Evolutionary conservation across 2,797 vertebrate genomes (phyloP), one percentile per base, ranked within the genome.

Genomic region (Mionectes olivaceus): DNA sequence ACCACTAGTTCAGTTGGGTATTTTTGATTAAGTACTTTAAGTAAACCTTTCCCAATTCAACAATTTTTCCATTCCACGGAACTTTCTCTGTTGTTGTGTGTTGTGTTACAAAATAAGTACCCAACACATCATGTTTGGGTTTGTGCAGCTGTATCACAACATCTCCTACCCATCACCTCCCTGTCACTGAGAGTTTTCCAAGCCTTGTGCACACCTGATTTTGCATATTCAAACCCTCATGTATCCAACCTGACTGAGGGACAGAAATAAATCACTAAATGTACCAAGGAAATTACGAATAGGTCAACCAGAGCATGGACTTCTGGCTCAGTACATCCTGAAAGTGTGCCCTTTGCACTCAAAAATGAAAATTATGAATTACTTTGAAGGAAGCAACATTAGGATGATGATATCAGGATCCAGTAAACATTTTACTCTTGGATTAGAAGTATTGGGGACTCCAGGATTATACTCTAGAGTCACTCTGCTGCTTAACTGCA

Each of bases 361-460:
- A 50, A 64, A 82, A 16, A 13, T 13, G 6, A 27, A 41, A 88
- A 71, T 25, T 1, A 56, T 70, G 39, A 61, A 41, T 9, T 65
- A 77, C 75, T 91, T 82, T 49, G 46, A 63, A 95, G 9, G 39
- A 86, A 84, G 7, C 4, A 50, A 43, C 28, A 28, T n/a, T 33
- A 56, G 13, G 28, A 75, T 59, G 32, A 41, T 14, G 14, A 17
- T n/a, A 47, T 47, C 23, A 32, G 10, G 12, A 61, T 64, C 22
- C 63, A 78, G 14, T 33, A 76, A 80, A 70, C 80, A 60, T 44
- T 57, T 28, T 49, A 67, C 21, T 37, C 23, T 57, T 43, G 75
- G 69, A 84, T 67, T 86, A 77, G 87, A 91, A 93, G 65, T 24
- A 92, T 65, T 33, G 44, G 77, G 44, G 67, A 97, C 70, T 69